Conservation (phyloP, 2,797 vertebrate genomes). For the Rhadinocentrus ornatus region DNA sequence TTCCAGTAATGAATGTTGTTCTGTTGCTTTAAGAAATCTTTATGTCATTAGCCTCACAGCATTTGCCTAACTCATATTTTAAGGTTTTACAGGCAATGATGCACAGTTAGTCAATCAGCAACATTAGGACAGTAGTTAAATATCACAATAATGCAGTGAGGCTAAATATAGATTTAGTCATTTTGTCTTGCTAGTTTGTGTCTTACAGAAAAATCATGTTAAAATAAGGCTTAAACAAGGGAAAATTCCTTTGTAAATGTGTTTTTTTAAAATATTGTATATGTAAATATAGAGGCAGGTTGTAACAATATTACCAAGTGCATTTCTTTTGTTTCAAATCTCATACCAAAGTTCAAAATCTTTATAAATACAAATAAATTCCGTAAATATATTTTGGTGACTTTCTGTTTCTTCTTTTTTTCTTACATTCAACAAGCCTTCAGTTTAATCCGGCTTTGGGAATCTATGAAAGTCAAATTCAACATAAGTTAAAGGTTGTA, state of each 20-base stretch:
- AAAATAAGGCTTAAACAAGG: constrained; percentile 18
- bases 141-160: too few species aligned
- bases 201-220: constrained; percentile 15
- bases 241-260: constrained; percentile 53
- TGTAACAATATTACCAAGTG: constrained; percentile 55
- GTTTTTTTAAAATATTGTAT: constrained; percentile 50
- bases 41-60: too few species aligned
- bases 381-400: constrained; percentile 45
- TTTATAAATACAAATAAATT: constrained; percentile 45
- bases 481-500: constrained; percentile 29
- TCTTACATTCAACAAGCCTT: constrained; percentile 67
- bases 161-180: neutral
- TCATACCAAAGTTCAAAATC: constrained; percentile 40
- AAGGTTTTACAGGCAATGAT: too few species aligned
- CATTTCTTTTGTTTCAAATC: constrained; percentile 50
- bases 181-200: constrained; percentile 23
- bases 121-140: too few species aligned
- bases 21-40: constrained; percentile 3
- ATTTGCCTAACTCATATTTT: too few species aligned
- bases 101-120: too few species aligned
- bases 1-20: neutral
- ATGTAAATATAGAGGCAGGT: constrained; percentile 44
- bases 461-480: constrained; percentile 31
- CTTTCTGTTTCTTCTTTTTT: constrained; percentile 27
- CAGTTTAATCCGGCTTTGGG: constrained; percentile 29